Evolutionary conservation across 1,140 invertebrate genomes (phyloP).

Genomic region (Nasonia vitripennis): DNA sequence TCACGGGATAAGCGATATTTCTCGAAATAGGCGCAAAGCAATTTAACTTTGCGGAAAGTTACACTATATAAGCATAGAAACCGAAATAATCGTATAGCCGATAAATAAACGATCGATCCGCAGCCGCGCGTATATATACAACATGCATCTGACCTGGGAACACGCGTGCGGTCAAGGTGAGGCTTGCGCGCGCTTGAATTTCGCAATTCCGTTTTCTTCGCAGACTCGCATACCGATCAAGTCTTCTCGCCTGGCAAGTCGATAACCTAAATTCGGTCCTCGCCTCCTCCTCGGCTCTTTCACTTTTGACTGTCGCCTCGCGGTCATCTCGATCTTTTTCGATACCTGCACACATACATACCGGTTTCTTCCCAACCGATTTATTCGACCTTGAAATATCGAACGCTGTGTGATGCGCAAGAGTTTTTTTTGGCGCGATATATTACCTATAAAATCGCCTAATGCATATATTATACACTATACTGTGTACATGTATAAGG

Average conservation of each 20-base stretch:
- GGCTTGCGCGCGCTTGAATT: conserved; percentile 44
- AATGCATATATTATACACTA: neutral
- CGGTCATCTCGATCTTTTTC: neutral
- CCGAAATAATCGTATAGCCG: neutral
- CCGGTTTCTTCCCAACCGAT: too few relatives aligned
- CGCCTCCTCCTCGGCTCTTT: neutral
- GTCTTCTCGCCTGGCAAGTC: conserved; percentile 51
- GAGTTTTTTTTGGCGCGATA: too few relatives aligned
- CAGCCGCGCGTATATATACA: too few relatives aligned
- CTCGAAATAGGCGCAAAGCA: neutral
- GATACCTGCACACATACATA: neutral
- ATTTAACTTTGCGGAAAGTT: neutral
- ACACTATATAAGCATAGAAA: neutral
- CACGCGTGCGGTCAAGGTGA: conserved; percentile 63
- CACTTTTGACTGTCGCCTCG: neutral
- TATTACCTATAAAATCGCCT: neutral
- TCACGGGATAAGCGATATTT: neutral
- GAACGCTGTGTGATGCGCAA: too few relatives aligned
- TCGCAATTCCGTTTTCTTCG: conserved; percentile 55
- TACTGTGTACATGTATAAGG: too few relatives aligned
- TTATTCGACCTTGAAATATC: conserved; percentile 15
- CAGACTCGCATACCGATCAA: conserved; percentile 58
- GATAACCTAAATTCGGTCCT: conserved; percentile 58
- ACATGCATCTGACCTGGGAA: neutral
- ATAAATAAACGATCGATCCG: too few relatives aligned